Base-by-base conservation (phyloP, 2,888 invertebrate species). In the Acrocera orbiculus region DNA sequence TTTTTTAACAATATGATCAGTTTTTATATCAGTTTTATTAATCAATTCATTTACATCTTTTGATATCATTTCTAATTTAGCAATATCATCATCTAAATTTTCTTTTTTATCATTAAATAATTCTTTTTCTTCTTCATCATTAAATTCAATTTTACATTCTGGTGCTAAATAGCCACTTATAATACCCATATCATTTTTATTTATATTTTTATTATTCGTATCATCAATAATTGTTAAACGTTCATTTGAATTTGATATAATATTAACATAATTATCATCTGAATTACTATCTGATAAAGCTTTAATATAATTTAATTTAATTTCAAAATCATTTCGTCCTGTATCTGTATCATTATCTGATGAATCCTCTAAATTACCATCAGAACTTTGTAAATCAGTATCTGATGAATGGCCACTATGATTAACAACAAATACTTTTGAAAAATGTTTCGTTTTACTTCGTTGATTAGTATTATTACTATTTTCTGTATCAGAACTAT, bases 351-450 rank as follows among this genome's bases (percentile, higher is more conserved):
- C 73, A 42, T 73, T 69, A 49, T 76, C 75, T 20, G 73, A 73
- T 30, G 71, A 70, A 45, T 73, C 69, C 27, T 70, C 69, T 36
- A 54, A 42, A 44, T 56, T 55, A 1, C 50, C 54, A 32, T 67
- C 69, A 2, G 69, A 70, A 36, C 69, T 68, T 44, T 67, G 64
- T 34, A 57, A 54, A 30, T 72, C 70, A 26, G 67, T 60, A 33
- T 69, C 71, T 1, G 69, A 70, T 3, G 67, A 67, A 8, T 66
- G 67, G 34, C 27, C 45, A 35, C 48, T 48, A 6, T 70, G 71
- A 47, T 76, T 76, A 14, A 76, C 74, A 2, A 76, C 69, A 49
- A 76, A 76, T 13, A 76, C 72, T 35, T 73, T 66, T 22, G 73
- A 72, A 48, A 76, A 77, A 34, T 62, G 60, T 32, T 63, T 63